Base-by-base conservation (phyloP, 2,113 vertebrate species). In the Pungitius pungitius region DNA sequence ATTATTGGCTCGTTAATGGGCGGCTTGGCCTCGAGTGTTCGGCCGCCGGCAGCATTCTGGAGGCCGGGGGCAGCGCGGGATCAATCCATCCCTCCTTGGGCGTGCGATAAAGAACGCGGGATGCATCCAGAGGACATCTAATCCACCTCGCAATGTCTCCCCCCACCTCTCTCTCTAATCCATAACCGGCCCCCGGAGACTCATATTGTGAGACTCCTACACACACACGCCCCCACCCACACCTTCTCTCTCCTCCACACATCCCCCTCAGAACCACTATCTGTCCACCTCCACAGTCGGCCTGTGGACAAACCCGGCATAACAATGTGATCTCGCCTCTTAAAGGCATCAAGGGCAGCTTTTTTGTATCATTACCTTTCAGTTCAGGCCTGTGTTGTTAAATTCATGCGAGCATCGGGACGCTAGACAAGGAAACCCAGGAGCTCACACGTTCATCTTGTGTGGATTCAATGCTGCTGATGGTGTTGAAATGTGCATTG, bases 271-370 rank as follows among this genome's bases (percentile, higher is more conserved):
- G 84, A 89, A 86, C 88, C 88, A 89, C 89, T 82, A 90, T 89
- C 87, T 91, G 77, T 89, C 89, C 91, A 88, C 91, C 91, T 90
- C 90, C 87, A 88, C 91, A 92, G 84, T 89, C 89, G 63, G 89
- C 87, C 81, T 91, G 91, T 92, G 90, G 90, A 94, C 92, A 92
- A 91, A 92, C 82, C 86, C 73, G 90, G 92, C 93, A 91, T 92
- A 93, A 91, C 87, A 93, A 90, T 91, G 89, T 87, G 84, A 81
- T 89, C 80, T 90, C 73, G 77, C 84, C 80, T 93, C 89, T 92
- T 91, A 91, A 92, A 91, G 81, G 80, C 26, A 87, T n/a, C 86
- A 92, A 69, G 62, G 73, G 70, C 83, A 76, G 33, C 66, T 47
- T 77, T 27, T 85, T 54, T n/a, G 26, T 59, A 71, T 82, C 68